Percentiles rank a stretch among this genome's conserved stretches.
Evolutionary conservation across 1,140 invertebrate species (phyloP).

Genomic region (Akabosia matsudoensis): DNA sequence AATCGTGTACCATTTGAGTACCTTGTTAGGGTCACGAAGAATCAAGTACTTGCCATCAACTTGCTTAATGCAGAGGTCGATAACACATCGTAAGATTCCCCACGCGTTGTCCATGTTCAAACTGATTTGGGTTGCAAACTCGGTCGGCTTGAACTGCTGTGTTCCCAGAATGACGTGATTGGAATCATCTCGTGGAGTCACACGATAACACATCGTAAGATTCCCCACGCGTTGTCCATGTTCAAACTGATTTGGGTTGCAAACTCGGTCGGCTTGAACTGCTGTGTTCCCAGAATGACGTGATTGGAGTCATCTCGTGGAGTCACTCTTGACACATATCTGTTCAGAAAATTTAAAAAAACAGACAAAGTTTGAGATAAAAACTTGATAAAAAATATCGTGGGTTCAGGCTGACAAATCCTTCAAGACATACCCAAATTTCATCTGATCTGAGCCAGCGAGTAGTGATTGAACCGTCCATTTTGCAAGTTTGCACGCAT

Average conservation of each 20-base stretch:
- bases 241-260: slow-evolving; percentile 98
- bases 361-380: not conserved
- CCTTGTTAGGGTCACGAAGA: slow-evolving; percentile 98
- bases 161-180: slow-evolving; percentile 97
- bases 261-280: slow-evolving; percentile 97
- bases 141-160: slow-evolving; percentile 96
- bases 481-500: slow-evolving; percentile 97
- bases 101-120: slow-evolving; percentile 99
- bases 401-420: slow-evolving; percentile 22
- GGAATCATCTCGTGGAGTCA: slow-evolving; percentile 88
- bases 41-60: slow-evolving; percentile 95
- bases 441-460: slow-evolving; percentile 94
- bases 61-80: slow-evolving; percentile 97
- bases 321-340: slow-evolving; percentile 90
- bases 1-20: slow-evolving; percentile 35
- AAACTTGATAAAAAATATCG: too few species aligned
- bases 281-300: slow-evolving; percentile 95
- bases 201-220: slow-evolving; percentile 96
- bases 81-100: slow-evolving; percentile 97
- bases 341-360: slow-evolving; percentile 48
- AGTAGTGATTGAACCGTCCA: slow-evolving; percentile 97
- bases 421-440: slow-evolving; percentile 71
- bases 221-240: slow-evolving; percentile 99
- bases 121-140: slow-evolving; percentile 98
- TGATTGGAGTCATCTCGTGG: slow-evolving; percentile 92